Evolutionary conservation across 1,140 invertebrate genomes (phyloP).

Genomic region (Microplitis mediator): DNA sequence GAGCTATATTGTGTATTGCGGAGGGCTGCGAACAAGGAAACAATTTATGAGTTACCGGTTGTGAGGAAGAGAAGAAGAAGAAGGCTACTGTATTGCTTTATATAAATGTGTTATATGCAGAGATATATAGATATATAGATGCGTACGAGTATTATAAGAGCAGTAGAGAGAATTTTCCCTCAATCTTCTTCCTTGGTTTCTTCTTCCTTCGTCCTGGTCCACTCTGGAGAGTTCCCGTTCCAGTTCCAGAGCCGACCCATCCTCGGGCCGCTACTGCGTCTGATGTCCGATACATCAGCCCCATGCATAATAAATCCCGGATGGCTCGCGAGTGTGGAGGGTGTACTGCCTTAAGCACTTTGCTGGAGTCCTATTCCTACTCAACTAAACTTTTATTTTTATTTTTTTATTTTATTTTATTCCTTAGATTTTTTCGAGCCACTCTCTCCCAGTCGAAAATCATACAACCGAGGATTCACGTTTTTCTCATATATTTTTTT

Average conservation of each 20-base stretch:
- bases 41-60: conserved; percentile 20
- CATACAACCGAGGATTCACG: too few species aligned
- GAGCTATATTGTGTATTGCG: not conserved
- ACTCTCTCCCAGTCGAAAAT: too few species aligned
- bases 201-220: conserved; percentile 37
- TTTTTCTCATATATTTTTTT: too few species aligned
- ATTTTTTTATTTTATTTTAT: too few species aligned
- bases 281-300: conserved; percentile 56
- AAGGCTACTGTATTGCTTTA: too few species aligned
- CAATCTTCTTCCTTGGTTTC: conserved; percentile 8
- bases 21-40: conserved; percentile 1
- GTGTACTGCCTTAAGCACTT: not conserved
- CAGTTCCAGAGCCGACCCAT: conserved; percentile 19
- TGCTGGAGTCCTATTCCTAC: too few species aligned
- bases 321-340: not conserved
- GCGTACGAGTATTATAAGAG: too few species aligned
- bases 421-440: too few species aligned
- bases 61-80: conserved; percentile 14
- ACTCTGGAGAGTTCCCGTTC: conserved; percentile 42
- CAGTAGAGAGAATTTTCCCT: conserved; percentile 4
- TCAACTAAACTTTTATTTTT: too few species aligned
- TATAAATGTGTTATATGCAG: too few species aligned
- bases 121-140: too few species aligned
- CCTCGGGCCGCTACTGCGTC: conserved; percentile 14
- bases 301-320: conserved; percentile 53